Evolutionary conservation across 1,140 invertebrate genomes (phyloP).

Genomic region (Platorchestia sp.): DNA sequence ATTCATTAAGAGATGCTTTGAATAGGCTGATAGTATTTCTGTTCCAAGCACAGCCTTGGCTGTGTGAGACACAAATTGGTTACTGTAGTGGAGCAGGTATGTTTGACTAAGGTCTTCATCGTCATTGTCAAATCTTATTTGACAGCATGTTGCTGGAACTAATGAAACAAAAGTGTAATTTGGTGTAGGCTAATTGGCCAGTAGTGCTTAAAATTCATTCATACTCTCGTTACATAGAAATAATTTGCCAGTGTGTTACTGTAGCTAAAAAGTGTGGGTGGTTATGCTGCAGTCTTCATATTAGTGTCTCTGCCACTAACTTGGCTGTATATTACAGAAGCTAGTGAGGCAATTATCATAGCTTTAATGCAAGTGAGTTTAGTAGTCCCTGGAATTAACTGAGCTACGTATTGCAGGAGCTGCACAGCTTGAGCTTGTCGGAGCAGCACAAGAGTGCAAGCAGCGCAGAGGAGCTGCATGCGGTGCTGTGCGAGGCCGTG

Average conservation of each 20-base stretch:
- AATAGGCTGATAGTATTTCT: neutral
- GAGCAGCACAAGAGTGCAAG: neutral
- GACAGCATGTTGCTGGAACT: no score
- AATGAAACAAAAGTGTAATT: no score
- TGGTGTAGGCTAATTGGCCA: no score
- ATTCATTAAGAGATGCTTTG: neutral
- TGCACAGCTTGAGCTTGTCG: neutral
- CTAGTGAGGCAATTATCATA: no score
- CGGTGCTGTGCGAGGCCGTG: neutral
- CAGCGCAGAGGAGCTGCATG: neutral
- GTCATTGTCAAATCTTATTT: no score
- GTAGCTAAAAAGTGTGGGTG: no score
- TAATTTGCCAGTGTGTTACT: no score
- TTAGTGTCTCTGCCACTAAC: neutral
- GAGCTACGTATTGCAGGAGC: neutral
- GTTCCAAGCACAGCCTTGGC: neutral
- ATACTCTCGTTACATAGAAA: no score
- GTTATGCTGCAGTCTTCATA: neutral
- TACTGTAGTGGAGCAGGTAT: neutral
- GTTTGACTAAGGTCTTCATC: neutral
- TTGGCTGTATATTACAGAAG: neutral
- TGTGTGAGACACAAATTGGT: neutral
- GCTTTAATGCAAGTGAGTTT: no score
- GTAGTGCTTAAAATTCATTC: no score
- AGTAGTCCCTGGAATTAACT: no score